Conservation (phyloP, 2,888 invertebrate genomes). For the Drosophila differens region DNA sequence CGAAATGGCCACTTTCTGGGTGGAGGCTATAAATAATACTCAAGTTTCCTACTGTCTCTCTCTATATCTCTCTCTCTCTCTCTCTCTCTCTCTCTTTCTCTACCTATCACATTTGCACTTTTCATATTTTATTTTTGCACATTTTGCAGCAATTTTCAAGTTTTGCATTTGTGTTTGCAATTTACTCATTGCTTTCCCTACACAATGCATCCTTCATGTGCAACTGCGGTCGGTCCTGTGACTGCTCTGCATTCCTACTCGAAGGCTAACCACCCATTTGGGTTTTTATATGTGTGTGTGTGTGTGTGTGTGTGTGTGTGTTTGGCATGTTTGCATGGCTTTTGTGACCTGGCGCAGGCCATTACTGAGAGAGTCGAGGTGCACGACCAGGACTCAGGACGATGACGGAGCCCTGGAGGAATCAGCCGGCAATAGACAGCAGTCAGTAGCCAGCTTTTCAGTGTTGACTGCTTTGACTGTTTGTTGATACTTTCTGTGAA, state of each 20-base stretch:
- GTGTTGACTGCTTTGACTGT: slow-evolving; percentile 62
- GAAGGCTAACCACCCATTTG: slow-evolving; percentile 26
- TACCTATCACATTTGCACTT: slow-evolving; percentile 41
- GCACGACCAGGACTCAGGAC: slow-evolving; percentile 28
- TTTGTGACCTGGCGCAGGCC: slow-evolving; percentile 59
- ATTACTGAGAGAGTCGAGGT: slow-evolving; percentile 43
- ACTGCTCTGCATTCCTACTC: slow-evolving; percentile 53
- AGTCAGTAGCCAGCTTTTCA: slow-evolving; percentile 34
- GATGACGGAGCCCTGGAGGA: slow-evolving; percentile 31
- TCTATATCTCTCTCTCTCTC: not conserved
- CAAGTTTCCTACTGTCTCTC: not conserved
- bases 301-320: slow-evolving; percentile 21
- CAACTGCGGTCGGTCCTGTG: slow-evolving; percentile 23
- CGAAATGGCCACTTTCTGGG: not conserved
- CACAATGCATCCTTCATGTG: slow-evolving; percentile 13
- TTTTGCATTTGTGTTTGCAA: slow-evolving; percentile 49
- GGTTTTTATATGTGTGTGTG: slow-evolving; percentile 13
- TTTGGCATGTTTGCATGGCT: slow-evolving; percentile 65
- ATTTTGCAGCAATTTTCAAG: slow-evolving; percentile 69
- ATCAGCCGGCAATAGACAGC: slow-evolving; percentile 14
- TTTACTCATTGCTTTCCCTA: slow-evolving; percentile 50
- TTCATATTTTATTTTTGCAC: slow-evolving; percentile 69
- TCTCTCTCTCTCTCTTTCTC: not conserved
- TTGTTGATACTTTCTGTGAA: slow-evolving; percentile 62
- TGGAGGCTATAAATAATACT: not conserved